Evolutionary conservation across 2,888 invertebrate species (phyloP).

Genomic region (Vanessa cardui): DNA sequence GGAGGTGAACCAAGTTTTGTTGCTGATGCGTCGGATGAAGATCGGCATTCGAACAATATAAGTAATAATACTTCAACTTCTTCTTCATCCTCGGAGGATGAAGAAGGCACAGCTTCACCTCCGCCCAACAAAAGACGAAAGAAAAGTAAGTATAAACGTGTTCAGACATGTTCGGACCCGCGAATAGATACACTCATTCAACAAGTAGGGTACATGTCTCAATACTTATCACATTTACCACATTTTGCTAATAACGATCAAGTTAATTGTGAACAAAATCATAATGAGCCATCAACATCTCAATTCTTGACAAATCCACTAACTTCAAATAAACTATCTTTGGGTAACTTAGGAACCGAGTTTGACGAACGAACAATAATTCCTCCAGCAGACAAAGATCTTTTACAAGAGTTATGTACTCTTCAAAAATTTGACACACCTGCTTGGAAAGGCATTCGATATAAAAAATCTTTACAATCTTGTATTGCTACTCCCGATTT

Average conservation of each 20-base stretch:
- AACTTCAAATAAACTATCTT: neutral
- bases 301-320: neutral
- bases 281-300: neutral
- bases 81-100: neutral
- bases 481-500: neutral
- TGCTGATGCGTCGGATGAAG: too few relatives aligned
- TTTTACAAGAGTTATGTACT: neutral
- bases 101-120: neutral
- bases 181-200: neutral
- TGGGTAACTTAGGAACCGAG: neutral
- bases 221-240: neutral
- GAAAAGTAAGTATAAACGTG: neutral
- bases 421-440: neutral
- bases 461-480: slow-evolving; percentile 1
- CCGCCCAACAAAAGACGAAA: neutral
- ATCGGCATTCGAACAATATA: too few relatives aligned
- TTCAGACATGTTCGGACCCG: neutral
- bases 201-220: neutral
- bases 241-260: neutral
- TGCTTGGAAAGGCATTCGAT: slow-evolving; percentile 3
- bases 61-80: too few relatives aligned
- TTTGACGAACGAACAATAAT: neutral
- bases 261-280: neutral
- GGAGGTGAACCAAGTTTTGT: too few relatives aligned
- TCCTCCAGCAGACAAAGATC: neutral